These are phyloP conservation scores for Lepeophtheirus nordmannii DNA, from an alignment of 2,888 invertebrate species.

Conservation along the genomic window DNA sequence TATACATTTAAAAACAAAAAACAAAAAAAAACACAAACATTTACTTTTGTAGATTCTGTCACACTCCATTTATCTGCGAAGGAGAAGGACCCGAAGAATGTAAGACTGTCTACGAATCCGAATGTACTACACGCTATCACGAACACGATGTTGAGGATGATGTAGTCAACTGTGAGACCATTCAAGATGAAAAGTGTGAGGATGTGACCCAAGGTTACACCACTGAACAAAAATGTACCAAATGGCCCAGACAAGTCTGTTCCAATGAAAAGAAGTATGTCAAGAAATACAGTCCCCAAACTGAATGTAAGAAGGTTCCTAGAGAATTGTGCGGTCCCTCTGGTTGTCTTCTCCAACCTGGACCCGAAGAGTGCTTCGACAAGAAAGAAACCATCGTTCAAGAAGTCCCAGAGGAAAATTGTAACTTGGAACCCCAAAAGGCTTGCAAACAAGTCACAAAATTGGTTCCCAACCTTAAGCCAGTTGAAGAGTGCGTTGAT, in stretches of 20 bases:
- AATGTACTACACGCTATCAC: constrained; percentile 10
- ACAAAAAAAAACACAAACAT: too few relatives aligned
- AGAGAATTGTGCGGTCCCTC: constrained; percentile 12
- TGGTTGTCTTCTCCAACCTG: not conserved
- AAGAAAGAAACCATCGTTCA: constrained; percentile 11
- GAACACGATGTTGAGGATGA: constrained; percentile 20
- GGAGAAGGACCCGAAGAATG: constrained; percentile 10
- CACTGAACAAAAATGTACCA: not conserved
- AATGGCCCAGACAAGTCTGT: constrained; percentile 1
- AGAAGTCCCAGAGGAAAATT: constrained; percentile 5
- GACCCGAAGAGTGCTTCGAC: constrained; percentile 19
- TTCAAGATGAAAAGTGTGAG: not conserved
- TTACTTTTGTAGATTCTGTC: not conserved
- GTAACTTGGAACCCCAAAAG: not conserved
- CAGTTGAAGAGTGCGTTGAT: constrained; percentile 2
- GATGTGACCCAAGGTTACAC: not conserved
- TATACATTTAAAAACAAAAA: too few relatives aligned
- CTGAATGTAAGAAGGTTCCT: constrained; percentile 13
- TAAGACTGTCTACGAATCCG: constrained; percentile 10
- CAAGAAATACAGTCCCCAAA: not conserved
- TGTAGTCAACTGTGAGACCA: constrained; percentile 8
- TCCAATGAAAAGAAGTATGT: not conserved
- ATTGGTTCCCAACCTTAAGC: constrained; percentile 3
- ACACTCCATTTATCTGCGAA: not conserved
- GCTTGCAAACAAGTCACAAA: constrained; percentile 6